Evolutionary conservation across 1,140 invertebrate species (phyloP), one percentile per base, ranked within the genome.

Genomic region (Nomia melanderi): DNA sequence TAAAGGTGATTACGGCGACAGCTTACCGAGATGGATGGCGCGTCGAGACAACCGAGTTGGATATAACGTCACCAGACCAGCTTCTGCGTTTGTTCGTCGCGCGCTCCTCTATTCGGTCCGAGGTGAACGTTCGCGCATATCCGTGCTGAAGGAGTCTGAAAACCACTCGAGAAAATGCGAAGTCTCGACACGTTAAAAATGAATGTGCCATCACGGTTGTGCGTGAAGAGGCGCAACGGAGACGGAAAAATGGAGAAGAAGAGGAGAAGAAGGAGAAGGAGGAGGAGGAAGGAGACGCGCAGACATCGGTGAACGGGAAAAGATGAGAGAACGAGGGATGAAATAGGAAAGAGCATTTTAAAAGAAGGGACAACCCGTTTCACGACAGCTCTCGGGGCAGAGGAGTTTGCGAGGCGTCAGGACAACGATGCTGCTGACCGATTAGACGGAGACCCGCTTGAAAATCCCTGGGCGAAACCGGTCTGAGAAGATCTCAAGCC

Each of bases 81-180:
- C 78, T 23, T 71, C 74, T 41, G 74, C 39, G 74, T 62, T 70
- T 65, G 75, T 70, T 70, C 78, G 73, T 50, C 69, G 41, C 41
- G 73, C 73, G 72, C 14, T n/a, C 54, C 56, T 79, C 62, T 39
- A 70, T 67, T 79, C 78, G 59, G 62, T 23, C 27, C 47, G 75
- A 57, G 72, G 72, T 81, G 78, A 82, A 82, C 73, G 79, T 33
- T 80, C 78, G 78, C 50, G 78, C 64, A 44, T 76, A 75, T 53
- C 74, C 75, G 64, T 57, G 41, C 60, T 39, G 57, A 50, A 17
- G 12, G 39, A 33, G 59, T 36, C 36, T 44, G 57, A 72, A 76
- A 81, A 70, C 79, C 79, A 82, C 79, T 82, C 72, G 71, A 75
- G 79, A 65, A 81, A 82, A 81, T 44, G 78, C 78, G 44, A 75